Percentiles rank a stretch among this genome's conserved stretches.
phyloP scores from a whole-genome alignment of 2,797 vertebrate genomes.

The Cryptoblepharus egeriae region DNA sequence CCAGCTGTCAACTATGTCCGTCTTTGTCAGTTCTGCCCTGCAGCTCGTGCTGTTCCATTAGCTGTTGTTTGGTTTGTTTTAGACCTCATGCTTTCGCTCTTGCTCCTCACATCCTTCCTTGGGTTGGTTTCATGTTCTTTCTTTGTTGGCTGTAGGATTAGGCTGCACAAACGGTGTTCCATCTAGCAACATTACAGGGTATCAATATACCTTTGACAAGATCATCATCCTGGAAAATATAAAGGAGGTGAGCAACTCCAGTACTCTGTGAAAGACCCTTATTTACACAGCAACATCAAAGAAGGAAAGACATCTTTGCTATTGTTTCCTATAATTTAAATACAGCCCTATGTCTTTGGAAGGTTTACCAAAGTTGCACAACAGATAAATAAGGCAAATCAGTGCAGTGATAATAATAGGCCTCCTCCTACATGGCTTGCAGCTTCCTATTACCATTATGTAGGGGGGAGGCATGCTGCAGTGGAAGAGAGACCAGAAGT shows the following conservation, averaged over 20 bases:
- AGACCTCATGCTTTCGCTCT: constrained; percentile 1
- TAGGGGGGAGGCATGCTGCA: background rate
- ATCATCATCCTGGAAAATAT: background rate
- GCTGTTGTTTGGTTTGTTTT: constrained; percentile 34
- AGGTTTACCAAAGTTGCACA: background rate
- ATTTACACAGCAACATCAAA: background rate
- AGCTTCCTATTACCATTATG: background rate
- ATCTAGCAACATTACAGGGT: background rate
- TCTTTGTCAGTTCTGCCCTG: constrained; percentile 10
- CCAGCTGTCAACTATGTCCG: constrained; percentile 22
- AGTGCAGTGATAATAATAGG: too few relatives aligned
- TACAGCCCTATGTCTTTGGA: background rate
- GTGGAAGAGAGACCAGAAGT: too few relatives aligned
- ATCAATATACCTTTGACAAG: background rate
- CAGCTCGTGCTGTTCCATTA: constrained; percentile 4
- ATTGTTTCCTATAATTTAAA: background rate
- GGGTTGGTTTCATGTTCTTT: background rate
- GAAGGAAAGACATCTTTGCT: background rate
- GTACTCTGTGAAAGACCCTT: background rate
- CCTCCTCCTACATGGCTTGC: background rate
- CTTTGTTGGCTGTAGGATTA: rapidly evolving
- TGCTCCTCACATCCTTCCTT: background rate
- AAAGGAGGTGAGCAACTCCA: background rate
- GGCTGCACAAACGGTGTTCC: rapidly evolving
- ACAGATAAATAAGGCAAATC: background rate